Percentiles rank a stretch among this genome's conserved stretches.
Evolutionary conservation across 37 sponge, comb jelly and placozoan genomes (phyloP).

Genomic region (Oopsacas minuta): DNA sequence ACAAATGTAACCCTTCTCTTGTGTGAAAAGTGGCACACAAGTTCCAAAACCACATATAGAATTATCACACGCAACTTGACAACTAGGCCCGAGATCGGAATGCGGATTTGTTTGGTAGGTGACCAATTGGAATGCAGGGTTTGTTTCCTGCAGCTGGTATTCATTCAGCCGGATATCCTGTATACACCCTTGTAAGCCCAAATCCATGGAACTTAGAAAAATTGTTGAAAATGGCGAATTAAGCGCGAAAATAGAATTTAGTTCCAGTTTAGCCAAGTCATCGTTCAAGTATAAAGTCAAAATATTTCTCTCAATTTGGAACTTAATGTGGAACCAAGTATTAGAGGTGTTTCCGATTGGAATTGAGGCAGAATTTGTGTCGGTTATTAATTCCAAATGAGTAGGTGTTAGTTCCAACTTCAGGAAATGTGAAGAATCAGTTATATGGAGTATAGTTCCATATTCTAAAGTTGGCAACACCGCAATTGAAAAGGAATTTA

Average conservation of each 20-base stretch:
- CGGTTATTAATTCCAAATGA: neutral
- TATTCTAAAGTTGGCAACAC: neutral
- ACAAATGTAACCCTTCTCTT: neutral
- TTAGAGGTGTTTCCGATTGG: neutral
- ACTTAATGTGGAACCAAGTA: neutral
- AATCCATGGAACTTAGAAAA: neutral
- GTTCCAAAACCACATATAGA: neutral
- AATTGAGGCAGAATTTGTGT: neutral
- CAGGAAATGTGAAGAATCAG: neutral
- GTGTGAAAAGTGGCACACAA: neutral
- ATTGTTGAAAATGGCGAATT: neutral
- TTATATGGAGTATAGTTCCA: neutral
- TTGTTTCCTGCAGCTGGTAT: neutral
- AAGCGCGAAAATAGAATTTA: neutral
- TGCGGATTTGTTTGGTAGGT: neutral
- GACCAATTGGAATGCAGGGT: conserved; percentile 17
- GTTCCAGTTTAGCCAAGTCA: neutral
- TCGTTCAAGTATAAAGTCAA: neutral
- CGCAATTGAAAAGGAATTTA: neutral
- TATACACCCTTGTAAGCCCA: neutral
- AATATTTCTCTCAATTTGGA: neutral
- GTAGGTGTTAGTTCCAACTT: neutral
- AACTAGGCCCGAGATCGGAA: neutral
- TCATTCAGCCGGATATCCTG: conserved; percentile 8
- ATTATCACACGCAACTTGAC: neutral